phyloP scores from a whole-genome alignment of 2,113 vertebrate genomes.

The Mustelus asterias region DNA sequence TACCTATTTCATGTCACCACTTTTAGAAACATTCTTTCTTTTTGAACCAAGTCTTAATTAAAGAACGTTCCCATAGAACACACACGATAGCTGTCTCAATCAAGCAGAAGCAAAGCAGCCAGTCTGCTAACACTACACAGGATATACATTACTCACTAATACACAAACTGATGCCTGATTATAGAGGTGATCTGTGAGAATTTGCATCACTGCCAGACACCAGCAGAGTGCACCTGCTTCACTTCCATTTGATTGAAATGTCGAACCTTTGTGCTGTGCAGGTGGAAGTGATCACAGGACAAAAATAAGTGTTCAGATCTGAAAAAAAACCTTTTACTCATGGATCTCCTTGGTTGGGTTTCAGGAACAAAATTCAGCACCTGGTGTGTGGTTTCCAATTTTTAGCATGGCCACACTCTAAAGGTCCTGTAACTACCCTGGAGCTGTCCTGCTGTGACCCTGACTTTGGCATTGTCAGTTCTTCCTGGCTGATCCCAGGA shows the following conservation, averaged over 20 bases:
- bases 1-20: not conserved
- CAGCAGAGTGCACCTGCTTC: not conserved
- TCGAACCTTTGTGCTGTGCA: not conserved
- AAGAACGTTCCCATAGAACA: not conserved
- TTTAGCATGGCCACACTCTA: not conserved
- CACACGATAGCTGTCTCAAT: not conserved
- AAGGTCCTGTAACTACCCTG: not conserved
- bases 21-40: not conserved
- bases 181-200: not conserved
- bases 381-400: not conserved
- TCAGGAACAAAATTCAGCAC: not conserved
- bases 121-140: not conserved
- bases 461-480: not conserved
- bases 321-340: not conserved
- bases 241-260: not conserved
- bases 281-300: not conserved
- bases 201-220: not conserved
- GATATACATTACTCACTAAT: not conserved
- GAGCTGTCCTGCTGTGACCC: not conserved
- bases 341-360: not conserved
- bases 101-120: not conserved
- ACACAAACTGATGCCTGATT: not conserved
- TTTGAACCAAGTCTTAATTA: not conserved
- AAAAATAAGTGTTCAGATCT: not conserved
- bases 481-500: not conserved